A percentile compares a stretch with the other conserved stretches of the same genome.
These are phyloP conservation scores for Aurelia aurita DNA, from an alignment of 30 jellyfish, hydroid and myxozoan genomes.

Conservation along the genomic window DNA sequence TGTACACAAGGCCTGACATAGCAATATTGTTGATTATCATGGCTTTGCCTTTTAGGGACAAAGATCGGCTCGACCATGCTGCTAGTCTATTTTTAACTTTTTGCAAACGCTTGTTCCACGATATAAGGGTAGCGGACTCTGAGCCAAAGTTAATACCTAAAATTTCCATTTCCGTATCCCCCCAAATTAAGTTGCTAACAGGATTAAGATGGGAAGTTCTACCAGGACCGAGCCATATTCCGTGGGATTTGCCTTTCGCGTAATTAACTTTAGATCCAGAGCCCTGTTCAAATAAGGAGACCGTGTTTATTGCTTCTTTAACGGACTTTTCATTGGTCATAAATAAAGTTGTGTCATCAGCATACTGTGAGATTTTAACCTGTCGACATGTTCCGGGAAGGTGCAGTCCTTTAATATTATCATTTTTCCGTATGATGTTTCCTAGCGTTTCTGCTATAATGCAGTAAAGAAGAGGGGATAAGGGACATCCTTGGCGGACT, in stretches of 20 bases:
- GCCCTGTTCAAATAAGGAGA: constrained; percentile 1
- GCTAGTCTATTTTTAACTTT: background rate
- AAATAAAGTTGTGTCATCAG: constrained; percentile 55
- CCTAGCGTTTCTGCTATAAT: constrained; percentile 29
- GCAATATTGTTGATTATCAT: constrained; percentile 17
- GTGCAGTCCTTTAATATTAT: constrained; percentile 3
- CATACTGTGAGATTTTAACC: constrained; percentile 26
- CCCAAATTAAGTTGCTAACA: too few species aligned
- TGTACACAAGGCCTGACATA: constrained; percentile 1
- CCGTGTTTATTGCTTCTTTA: constrained; percentile 1
- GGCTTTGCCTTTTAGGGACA: too few species aligned
- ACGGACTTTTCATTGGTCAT: too few species aligned
- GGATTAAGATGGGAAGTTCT: too few species aligned
- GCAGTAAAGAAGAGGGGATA: constrained; percentile 30
- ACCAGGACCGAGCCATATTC: too few species aligned
- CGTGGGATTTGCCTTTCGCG: constrained; percentile 1
- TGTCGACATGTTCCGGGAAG: constrained; percentile 22
- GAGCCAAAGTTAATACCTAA: too few species aligned
- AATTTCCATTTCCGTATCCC: too few species aligned
- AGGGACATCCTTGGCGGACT: constrained; percentile 56
- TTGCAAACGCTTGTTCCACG: background rate
- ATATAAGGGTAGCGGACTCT: too few species aligned
- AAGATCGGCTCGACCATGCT: constrained; percentile 7
- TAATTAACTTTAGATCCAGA: constrained; percentile 21
- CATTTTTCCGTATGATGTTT: too few species aligned